A percentile compares a stretch with the other conserved stretches of the same genome.
Evolutionary conservation across 1,140 invertebrate species (phyloP).

Genomic region (Tyrophagus putrescentiae): DNA sequence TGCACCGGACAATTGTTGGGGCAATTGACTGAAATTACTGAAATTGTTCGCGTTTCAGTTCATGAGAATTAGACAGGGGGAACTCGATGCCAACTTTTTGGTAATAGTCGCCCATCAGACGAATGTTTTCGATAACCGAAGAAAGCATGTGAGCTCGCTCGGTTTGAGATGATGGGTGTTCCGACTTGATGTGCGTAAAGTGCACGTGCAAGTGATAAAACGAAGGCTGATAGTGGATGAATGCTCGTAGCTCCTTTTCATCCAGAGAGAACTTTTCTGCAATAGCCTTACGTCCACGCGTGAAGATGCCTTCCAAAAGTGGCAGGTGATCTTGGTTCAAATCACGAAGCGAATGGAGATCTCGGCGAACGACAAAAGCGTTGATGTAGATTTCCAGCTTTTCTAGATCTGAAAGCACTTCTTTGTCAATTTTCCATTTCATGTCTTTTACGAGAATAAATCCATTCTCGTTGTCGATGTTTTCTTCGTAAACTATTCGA

Average conservation of each 20-base stretch:
- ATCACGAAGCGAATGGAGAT: slow-evolving; percentile 67
- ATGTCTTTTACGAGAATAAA: slow-evolving; percentile 47
- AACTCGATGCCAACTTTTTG: slow-evolving; percentile 52
- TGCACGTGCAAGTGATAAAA: slow-evolving; percentile 94
- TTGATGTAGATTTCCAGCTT: background rate
- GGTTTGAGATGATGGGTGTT: slow-evolving; percentile 49
- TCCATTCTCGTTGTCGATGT: slow-evolving; percentile 51
- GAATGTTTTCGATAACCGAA: slow-evolving; percentile 79
- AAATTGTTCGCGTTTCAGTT: background rate
- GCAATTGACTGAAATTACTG: no score
- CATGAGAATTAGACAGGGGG: slow-evolving; percentile 26
- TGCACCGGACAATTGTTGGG: no score
- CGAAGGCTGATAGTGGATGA: slow-evolving; percentile 89
- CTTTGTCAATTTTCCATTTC: slow-evolving; percentile 51
- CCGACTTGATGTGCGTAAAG: slow-evolving; percentile 65
- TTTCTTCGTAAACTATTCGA: slow-evolving; percentile 67
- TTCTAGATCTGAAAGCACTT: slow-evolving; percentile 57
- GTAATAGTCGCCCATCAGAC: slow-evolving; percentile 66
- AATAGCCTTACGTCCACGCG: slow-evolving; percentile 57
- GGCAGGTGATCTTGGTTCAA: slow-evolving; percentile 58
- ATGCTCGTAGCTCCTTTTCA: slow-evolving; percentile 52
- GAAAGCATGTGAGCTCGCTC: slow-evolving; percentile 72
- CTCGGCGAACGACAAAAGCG: slow-evolving; percentile 54
- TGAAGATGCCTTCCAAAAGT: slow-evolving; percentile 60
- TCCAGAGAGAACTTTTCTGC: slow-evolving; percentile 58